phyloP scores from a whole-genome alignment of 2,888 invertebrate species.

The Drosophila borealis region DNA sequence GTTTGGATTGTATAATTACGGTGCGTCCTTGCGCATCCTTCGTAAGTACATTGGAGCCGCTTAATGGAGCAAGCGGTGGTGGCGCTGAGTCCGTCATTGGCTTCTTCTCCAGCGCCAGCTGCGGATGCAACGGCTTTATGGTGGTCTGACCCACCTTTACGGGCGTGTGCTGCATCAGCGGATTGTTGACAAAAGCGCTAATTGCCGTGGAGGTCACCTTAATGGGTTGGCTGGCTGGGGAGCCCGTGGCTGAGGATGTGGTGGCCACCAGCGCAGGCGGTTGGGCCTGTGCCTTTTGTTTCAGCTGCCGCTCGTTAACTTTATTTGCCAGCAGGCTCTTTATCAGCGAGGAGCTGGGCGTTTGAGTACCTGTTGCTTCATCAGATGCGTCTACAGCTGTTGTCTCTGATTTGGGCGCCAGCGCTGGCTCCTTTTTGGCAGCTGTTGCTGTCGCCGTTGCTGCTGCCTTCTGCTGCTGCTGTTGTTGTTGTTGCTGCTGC shows the following conservation, averaged over 20 bases:
- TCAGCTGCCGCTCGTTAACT: constrained; percentile 90
- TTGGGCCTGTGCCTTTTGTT: constrained; percentile 85
- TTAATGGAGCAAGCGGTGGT: constrained; percentile 84
- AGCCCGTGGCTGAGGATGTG: constrained; percentile 82
- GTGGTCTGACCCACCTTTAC: constrained; percentile 85
- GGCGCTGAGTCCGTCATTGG: constrained; percentile 78
- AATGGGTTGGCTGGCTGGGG: constrained; percentile 65
- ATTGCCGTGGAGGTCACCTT: constrained; percentile 83
- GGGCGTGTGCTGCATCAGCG: constrained; percentile 83
- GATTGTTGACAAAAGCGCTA: constrained; percentile 83
- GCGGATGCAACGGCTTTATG: constrained; percentile 83
- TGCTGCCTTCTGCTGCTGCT: constrained; percentile 72
- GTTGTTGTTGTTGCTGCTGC: constrained; percentile 62
- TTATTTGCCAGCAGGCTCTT: constrained; percentile 97
- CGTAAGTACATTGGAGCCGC: constrained; percentile 82
- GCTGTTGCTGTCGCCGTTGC: neutral
- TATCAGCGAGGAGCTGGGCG: constrained; percentile 91
- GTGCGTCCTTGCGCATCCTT: constrained; percentile 86
- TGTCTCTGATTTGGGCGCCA: constrained; percentile 13
- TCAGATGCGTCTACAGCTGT: constrained; percentile 10
- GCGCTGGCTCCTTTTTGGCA: constrained; percentile 35
- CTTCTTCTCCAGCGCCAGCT: constrained; percentile 81
- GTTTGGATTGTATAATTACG: constrained; percentile 69
- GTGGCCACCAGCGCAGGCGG: constrained; percentile 81
- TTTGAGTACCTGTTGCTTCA: constrained; percentile 38